Conservation (phyloP, 2,113 vertebrate genomes). For the Burhinus oedicnemus region DNA sequence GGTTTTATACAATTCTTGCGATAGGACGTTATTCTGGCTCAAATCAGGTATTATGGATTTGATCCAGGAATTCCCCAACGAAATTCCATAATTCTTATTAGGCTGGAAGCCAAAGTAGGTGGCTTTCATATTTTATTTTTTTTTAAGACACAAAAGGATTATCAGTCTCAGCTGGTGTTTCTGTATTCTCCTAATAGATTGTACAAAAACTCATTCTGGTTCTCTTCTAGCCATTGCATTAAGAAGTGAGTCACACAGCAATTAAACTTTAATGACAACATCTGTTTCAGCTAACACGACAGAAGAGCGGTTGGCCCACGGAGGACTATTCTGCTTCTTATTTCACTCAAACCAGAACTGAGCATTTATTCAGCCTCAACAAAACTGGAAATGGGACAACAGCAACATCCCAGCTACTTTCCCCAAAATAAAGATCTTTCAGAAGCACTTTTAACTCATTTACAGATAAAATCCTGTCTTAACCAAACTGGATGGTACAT, state of each 20-base stretch:
- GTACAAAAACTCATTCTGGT: not conserved
- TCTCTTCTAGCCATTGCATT: not conserved
- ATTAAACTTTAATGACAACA: conserved; percentile 57
- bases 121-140: not conserved
- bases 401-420: not conserved
- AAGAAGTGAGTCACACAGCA: not conserved
- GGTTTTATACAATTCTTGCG: not conserved
- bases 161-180: not conserved
- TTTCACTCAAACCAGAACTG: conserved; percentile 21
- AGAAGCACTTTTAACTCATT: conserved; percentile 24
- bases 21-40: not conserved
- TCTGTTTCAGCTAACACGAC: not conserved
- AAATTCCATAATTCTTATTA: not conserved
- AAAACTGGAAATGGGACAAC: conserved; percentile 19
- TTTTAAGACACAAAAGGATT: not conserved
- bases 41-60: not conserved
- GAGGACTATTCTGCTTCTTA: not conserved
- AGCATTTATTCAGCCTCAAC: not conserved
- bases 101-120: not conserved
- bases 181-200: not conserved
- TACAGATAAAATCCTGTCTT: conserved; percentile 34
- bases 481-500: not conserved
- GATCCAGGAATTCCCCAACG: not conserved
- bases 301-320: not conserved
- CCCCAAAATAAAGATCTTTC: not conserved